Conservation (phyloP, 2,888 invertebrate species). For the Charanyca ferruginea region DNA sequence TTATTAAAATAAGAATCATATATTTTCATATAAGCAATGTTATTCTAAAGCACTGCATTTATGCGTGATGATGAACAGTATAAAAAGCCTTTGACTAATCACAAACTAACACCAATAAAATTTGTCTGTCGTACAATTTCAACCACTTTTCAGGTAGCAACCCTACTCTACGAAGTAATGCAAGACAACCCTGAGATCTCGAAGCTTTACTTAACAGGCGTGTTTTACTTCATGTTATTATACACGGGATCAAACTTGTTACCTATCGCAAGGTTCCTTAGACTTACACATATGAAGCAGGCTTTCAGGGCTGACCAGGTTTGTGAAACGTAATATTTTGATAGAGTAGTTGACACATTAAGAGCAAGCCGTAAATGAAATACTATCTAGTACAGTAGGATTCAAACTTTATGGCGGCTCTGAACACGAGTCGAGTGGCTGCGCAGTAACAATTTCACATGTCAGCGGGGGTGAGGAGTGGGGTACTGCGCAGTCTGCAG, state of each 20-base stretch:
- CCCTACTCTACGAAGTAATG: slow-evolving; percentile 96
- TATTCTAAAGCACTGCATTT: neutral
- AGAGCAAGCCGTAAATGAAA: too few relatives aligned
- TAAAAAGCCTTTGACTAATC: slow-evolving; percentile 22
- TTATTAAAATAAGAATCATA: neutral
- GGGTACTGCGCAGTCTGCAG: too few relatives aligned
- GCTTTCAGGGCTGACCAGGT: slow-evolving; percentile 98
- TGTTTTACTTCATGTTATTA: slow-evolving; percentile 99
- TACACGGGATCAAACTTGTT: slow-evolving; percentile 99
- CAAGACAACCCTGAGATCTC: slow-evolving; percentile 99
- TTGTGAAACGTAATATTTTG: slow-evolving; percentile 66
- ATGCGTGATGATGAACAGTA: slow-evolving; percentile 1
- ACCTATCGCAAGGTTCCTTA: slow-evolving; percentile 98
- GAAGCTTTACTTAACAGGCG: slow-evolving; percentile 98
- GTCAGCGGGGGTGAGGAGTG: too few relatives aligned
- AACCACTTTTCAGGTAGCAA: slow-evolving; percentile 92
- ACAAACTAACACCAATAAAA: neutral
- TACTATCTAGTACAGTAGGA: too few relatives aligned
- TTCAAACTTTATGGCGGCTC: too few relatives aligned
- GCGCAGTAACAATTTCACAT: too few relatives aligned
- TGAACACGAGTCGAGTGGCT: too few relatives aligned
- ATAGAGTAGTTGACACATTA: neutral
- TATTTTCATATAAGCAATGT: neutral
- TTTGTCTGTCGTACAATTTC: neutral
- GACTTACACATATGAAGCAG: slow-evolving; percentile 98